phyloP scores from a whole-genome alignment of 2,113 vertebrate species.

The Trematocara variabile region DNA sequence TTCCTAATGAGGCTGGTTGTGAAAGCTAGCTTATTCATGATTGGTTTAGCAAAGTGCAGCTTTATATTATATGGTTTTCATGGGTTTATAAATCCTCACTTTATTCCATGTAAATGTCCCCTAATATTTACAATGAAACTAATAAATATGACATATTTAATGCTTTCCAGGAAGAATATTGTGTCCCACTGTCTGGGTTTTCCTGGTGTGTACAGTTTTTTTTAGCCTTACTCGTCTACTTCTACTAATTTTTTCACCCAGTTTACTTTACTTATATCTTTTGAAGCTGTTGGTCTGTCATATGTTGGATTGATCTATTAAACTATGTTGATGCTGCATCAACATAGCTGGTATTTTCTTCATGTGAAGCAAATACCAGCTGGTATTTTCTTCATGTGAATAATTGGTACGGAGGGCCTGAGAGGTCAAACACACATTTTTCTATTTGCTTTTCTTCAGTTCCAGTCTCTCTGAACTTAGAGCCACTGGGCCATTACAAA shows the following conservation, averaged over 20 bases:
- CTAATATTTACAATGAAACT: neutral
- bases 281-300: neutral
- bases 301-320: neutral
- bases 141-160: neutral
- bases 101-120: neutral
- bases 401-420: neutral
- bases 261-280: neutral
- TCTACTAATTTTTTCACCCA: neutral
- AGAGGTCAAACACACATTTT: neutral
- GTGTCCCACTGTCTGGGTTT: neutral
- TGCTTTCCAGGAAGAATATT: neutral
- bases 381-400: neutral
- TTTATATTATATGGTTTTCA: neutral
- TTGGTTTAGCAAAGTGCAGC: neutral
- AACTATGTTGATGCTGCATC: neutral
- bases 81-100: neutral
- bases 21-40: neutral
- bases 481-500: neutral
- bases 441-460: neutral
- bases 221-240: neutral
- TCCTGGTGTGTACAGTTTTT: neutral
- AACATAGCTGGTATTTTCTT: neutral
- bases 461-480: neutral
- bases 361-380: neutral
- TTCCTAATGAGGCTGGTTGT: constrained; percentile 20